Evolutionary conservation across 1,140 invertebrate species (phyloP).

Genomic region (Pteromalus puparum): DNA sequence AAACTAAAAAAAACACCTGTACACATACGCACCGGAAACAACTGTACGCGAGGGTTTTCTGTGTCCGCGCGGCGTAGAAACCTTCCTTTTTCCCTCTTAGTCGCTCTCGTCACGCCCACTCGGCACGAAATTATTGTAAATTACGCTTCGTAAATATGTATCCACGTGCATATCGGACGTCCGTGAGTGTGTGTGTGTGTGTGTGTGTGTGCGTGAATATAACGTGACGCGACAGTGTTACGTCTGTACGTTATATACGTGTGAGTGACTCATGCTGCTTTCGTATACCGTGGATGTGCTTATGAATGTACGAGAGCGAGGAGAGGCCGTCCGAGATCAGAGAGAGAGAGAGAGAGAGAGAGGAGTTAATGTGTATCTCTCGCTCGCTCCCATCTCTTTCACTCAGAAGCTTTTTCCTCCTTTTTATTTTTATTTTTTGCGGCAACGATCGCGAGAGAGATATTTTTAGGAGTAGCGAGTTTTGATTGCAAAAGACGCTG

Average conservation of each 20-base stretch:
- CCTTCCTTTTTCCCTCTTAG: neutral
- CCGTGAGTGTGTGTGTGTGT: neutral
- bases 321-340: neutral
- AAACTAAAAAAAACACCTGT: slow-evolving; percentile 37
- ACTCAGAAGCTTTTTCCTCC: neutral
- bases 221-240: neutral
- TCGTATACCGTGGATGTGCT: neutral
- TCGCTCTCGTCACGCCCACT: slow-evolving; percentile 50
- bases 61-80: neutral
- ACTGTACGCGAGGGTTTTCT: neutral
- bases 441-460: neutral
- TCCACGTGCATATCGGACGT: slow-evolving; percentile 11
- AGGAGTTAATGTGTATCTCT: too few species aligned
- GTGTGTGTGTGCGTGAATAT: neutral
- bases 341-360: too few species aligned
- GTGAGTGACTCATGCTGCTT: neutral
- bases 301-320: neutral
- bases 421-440: slow-evolving; percentile 7
- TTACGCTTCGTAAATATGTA: slow-evolving; percentile 56
- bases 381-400: too few species aligned
- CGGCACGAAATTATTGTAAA: slow-evolving; percentile 63
- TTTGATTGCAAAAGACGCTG: too few species aligned
- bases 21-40: slow-evolving; percentile 27
- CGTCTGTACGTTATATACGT: neutral
- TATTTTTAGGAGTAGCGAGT: neutral